Base-by-base conservation (phyloP, 2,797 vertebrate genomes). In the Sebastes trivittatus region DNA sequence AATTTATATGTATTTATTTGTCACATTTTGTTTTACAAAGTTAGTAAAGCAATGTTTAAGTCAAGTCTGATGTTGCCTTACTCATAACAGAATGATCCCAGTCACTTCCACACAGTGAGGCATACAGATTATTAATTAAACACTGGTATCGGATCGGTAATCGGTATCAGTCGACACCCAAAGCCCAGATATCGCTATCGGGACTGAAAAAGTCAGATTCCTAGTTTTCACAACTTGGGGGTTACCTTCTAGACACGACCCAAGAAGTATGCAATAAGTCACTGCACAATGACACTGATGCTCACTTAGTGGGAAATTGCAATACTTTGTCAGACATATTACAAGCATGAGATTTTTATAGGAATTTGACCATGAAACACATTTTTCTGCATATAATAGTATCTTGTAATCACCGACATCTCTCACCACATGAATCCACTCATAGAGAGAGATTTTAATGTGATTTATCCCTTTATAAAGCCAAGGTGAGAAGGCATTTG, bases 221-320 rank as follows among this genome's bases (percentile, higher is more conserved):
- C 16, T 49, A 20, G 46, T 49, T 49, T 49, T 49, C 46, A 20
- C 46, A 49, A 49, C 46, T 49, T 49, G 46, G 46, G 49, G 20
- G 20, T 54, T 54, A 54, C 49, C 49, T 54, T n/a, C 49, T 49
- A 54, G 49, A 54, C 49, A 54, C 49, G 20, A n/a, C 20, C 20
- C 0, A 54, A 0, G 49, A 54, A 54, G 49, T 54, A 9, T 10
- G 49, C 49, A 54, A n/a, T 70, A 64, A 76, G 62, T 75, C 62
- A 34, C 29, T 78, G 73, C 65, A 75, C 78, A 85, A 61, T 78
- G 75, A 86, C 67, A 79, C 46, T 32, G 22, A 79, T 49, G 78
- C 77, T 75, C 69, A 82, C 63, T 84, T 79, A 23, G 46, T 72
- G 36, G 34, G 36, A 75, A 77, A 70, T 27, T 84, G 46, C 25